Conservation (phyloP, 2,797 vertebrate genomes). For the Tokudaia muenninki region DNA sequence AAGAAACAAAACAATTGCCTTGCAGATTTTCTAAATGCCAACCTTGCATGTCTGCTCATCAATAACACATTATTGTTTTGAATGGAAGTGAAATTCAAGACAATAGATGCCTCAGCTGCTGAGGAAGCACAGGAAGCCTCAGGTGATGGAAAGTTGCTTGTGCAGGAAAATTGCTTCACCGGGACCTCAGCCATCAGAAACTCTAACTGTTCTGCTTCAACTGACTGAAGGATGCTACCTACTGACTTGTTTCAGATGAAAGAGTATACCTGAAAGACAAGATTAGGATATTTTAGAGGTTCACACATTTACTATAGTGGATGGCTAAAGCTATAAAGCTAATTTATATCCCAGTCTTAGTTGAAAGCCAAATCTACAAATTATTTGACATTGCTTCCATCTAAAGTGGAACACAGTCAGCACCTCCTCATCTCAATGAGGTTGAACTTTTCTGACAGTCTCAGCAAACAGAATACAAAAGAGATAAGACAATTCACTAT, state of each 20-base stretch:
- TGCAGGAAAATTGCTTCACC: not conserved
- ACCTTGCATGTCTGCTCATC: conserved; percentile 73
- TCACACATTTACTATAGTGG: not conserved
- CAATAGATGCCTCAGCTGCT: conserved; percentile 73
- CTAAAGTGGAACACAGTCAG: not conserved
- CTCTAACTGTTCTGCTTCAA: conserved; percentile 60
- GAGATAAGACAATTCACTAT: not conserved
- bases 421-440: not conserved
- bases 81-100: conserved; percentile 75
- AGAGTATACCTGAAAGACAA: not conserved
- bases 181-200: conserved; percentile 4
- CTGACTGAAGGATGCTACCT: conserved; percentile 53
- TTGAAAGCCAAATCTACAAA: conserved; percentile 21
- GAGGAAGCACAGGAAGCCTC: conserved; percentile 57
- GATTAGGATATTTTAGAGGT: not conserved
- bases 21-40: conserved; percentile 76
- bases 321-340: not conserved
- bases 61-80: conserved; percentile 77
- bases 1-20: conserved; percentile 83
- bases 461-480: not conserved
- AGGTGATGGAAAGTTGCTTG: conserved; percentile 49
- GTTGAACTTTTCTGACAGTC: not conserved
- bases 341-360: not conserved
- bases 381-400: not conserved
- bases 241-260: conserved; percentile 71